These are phyloP conservation scores for Adela reaumurella DNA, from an alignment of 2,888 invertebrate genomes.

Conservation along the genomic window DNA sequence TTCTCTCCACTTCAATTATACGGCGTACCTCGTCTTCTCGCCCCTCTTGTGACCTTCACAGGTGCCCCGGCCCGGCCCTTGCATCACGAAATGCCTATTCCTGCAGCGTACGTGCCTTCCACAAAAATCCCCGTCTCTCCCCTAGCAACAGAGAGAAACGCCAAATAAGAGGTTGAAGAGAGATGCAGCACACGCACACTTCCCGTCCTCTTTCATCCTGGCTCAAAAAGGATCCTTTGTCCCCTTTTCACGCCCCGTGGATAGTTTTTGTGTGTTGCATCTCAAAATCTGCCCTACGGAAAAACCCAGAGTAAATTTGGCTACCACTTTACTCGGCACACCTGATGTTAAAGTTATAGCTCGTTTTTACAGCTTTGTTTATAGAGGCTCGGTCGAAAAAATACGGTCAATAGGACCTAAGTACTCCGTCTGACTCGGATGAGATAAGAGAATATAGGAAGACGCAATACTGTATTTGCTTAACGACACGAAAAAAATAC, in stretches of 20 bases:
- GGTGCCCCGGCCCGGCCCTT: neutral
- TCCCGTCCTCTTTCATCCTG: neutral
- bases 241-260: neutral
- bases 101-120: neutral
- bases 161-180: neutral
- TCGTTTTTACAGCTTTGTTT: neutral
- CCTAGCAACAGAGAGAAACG: neutral
- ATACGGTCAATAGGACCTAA: neutral
- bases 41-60: neutral
- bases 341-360: neutral
- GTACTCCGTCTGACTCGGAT: neutral
- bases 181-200: neutral
- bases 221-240: neutral
- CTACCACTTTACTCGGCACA: neutral
- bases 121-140: neutral
- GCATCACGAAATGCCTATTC: neutral
- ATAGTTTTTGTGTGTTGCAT: neutral
- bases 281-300: neutral
- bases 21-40: neutral
- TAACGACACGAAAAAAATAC: neutral
- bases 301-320: neutral
- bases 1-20: too few relatives aligned
- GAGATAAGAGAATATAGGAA: neutral
- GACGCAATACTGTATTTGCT: neutral
- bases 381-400: neutral